These are phyloP conservation scores for Gymnocypris eckloni DNA, from an alignment of 2,797 vertebrate species.

Conservation along the genomic window DNA sequence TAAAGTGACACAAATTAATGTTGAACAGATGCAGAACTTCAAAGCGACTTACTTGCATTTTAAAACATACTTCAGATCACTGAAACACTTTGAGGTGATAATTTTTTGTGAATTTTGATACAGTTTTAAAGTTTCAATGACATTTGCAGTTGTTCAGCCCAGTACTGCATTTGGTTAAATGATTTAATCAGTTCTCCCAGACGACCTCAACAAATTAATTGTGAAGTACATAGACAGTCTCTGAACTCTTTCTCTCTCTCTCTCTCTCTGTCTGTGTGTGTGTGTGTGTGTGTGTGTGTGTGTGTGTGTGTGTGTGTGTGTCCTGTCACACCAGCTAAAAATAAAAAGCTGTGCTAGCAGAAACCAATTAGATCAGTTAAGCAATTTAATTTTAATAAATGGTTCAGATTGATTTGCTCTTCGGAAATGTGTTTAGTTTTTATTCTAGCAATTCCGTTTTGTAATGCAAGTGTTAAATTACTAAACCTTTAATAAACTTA, in stretches of 20 bases:
- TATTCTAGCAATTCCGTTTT: neutral
- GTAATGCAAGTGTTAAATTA: neutral
- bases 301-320: neutral
- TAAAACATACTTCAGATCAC: neutral
- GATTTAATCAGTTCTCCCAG: conserved; percentile 60
- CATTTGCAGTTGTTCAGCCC: conserved; percentile 12
- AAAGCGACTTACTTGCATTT: neutral
- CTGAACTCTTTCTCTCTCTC: conserved; percentile 14
- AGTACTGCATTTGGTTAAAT: conserved; percentile 52
- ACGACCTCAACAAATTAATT: conserved; percentile 67
- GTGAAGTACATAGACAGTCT: conserved; percentile 62
- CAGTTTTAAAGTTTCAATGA: conserved; percentile 21
- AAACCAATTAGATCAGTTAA: conserved; percentile 4
- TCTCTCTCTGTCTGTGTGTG: too few relatives aligned
- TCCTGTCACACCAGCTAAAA: conserved; percentile 3
- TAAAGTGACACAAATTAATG: neutral
- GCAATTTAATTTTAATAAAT: neutral
- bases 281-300: too few relatives aligned
- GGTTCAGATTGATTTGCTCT: neutral
- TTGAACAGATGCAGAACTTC: neutral
- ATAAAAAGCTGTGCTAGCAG: neutral
- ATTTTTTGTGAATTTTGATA: conserved; percentile 5
- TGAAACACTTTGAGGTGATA: neutral
- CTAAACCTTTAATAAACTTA: neutral
- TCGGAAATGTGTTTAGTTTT: neutral